Base-by-base conservation (phyloP, 2,888 invertebrate genomes). In the Drosophila tripunctata region DNA sequence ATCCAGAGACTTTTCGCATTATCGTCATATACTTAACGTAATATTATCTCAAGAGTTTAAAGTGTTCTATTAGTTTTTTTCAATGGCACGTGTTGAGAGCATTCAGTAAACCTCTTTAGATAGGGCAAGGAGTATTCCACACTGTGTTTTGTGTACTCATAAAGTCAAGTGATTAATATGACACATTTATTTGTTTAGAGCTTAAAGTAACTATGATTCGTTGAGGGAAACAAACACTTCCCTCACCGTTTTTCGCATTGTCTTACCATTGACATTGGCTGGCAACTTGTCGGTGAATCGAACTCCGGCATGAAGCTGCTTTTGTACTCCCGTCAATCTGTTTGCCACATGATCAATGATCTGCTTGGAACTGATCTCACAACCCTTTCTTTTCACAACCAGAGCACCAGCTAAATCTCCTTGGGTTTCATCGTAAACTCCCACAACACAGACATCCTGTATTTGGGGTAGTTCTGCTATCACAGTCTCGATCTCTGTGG, bases 331-430 rank as follows among this genome's bases (percentile, higher is more conserved):
- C 0, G 61, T 62, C 22, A 71, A 60, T 3, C 68, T 67, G 10
- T 76, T 70, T 19, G 69, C 78, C 47, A 89, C 88, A 72, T 88
- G 65, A 2, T 77, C 55, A 4, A 61, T 67, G 7, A 76, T 68
- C 19, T 73, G 69, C 30, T 71, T 48, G 2, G 63, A 57, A 22
- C 61, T 84, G 1, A 89, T 19, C 50, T 65, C 55, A 22, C 67
- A 62, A 0, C 68, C 79, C 4, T 52, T 14, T 1, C 48, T 48
- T 50, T 70, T 78, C 1, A 89, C 80, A n/a, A 90, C 55, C 48
- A 89, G 63, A 2, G 90, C 90, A 0, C 89, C 88, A 1, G 90
- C 89, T 1, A 87, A 70, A 56, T 89, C 87, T 0, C 80, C 87
- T 1, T 63, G 58, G 0, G 72, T 64, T 27, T 72, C 76, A 51